These are phyloP conservation scores for Thaleichthys pacificus DNA, from an alignment of 2,797 vertebrate species.

Conservation along the genomic window DNA sequence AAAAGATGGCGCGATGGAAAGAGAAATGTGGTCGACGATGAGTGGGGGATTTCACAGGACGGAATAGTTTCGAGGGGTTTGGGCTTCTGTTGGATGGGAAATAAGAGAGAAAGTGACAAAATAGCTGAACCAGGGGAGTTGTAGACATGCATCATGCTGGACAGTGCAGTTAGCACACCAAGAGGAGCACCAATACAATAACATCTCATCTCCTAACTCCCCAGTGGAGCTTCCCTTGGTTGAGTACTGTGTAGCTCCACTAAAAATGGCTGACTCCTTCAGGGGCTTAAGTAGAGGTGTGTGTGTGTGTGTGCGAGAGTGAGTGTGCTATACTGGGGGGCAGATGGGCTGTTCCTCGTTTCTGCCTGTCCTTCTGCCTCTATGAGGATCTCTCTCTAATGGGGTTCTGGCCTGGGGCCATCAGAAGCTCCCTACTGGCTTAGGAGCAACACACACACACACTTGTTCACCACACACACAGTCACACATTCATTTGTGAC, in stretches of 20 bases:
- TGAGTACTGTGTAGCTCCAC: no score
- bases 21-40: neutral
- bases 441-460: slow-evolving; percentile 16
- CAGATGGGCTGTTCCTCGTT: neutral
- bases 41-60: neutral
- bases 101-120: neutral
- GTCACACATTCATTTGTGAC: no score
- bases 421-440: slow-evolving; percentile 13
- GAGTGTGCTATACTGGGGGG: neutral
- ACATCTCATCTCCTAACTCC: no score
- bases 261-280: no score
- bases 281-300: neutral
- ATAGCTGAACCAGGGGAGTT: neutral
- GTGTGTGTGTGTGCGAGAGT: no score
- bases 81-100: no score
- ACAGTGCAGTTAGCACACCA: neutral
- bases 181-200: no score
- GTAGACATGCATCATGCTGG: neutral
- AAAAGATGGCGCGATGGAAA: neutral
- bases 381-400: slow-evolving; percentile 27
- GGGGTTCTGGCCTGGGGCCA: slow-evolving; percentile 5
- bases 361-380: neutral
- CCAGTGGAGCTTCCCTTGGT: no score
- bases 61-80: neutral
- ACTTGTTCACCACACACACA: neutral